These are phyloP conservation scores for Machaerirhynchus nigripectus DNA, from an alignment of 2,113 vertebrate genomes.

Conservation along the genomic window DNA sequence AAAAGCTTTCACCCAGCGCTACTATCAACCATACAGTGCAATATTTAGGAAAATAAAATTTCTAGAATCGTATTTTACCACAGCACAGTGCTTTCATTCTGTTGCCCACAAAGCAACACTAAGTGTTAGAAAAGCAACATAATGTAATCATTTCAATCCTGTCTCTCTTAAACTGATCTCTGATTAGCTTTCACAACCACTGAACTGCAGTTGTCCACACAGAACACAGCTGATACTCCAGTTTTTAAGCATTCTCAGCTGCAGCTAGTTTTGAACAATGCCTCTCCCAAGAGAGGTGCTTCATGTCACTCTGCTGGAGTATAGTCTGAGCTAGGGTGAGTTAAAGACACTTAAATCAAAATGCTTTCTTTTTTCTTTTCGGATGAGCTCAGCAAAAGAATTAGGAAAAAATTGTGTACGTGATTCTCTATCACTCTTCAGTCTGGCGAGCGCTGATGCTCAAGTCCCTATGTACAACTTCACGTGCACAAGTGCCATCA, in stretches of 20 bases:
- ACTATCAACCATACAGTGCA: not conserved
- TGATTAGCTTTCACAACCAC: constrained; percentile 63
- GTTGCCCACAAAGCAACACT: not conserved
- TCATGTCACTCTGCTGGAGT: not conserved
- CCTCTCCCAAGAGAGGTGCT: constrained; percentile 17
- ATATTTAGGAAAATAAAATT: not conserved
- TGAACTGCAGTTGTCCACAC: not conserved
- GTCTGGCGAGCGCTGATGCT: not conserved
- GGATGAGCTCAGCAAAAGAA: not conserved
- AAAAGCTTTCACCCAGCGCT: not conserved
- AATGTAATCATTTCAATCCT: not conserved
- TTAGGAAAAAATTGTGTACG: not conserved
- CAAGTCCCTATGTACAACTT: not conserved
- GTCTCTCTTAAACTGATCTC: not conserved
- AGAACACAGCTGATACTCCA: constrained; percentile 62
- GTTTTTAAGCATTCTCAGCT: constrained; percentile 51
- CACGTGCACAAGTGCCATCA: not conserved
- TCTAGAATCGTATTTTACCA: not conserved
- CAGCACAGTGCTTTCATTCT: not conserved
- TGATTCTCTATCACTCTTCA: not conserved
- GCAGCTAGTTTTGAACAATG: not conserved
- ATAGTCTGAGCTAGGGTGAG: not conserved
- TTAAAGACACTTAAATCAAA: constrained; percentile 3
- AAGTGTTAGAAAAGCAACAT: not conserved
- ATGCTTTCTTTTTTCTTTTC: not conserved